Conservation (phyloP, 2,888 invertebrate genomes). For the Drosophila kambysellisi region DNA sequence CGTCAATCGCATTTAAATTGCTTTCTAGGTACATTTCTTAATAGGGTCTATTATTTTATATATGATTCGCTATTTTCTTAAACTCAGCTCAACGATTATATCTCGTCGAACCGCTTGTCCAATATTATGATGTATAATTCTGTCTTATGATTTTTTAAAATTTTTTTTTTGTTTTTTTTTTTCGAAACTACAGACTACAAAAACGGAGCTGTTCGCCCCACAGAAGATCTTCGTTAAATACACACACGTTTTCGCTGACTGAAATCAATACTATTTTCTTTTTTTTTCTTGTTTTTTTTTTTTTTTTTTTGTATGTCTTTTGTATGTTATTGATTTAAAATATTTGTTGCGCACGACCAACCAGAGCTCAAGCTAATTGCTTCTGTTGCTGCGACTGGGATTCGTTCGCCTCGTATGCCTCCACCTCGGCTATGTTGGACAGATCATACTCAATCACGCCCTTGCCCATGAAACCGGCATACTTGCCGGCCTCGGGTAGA, state of each 20-base stretch:
- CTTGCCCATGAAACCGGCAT: constrained; percentile 91
- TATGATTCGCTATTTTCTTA: constrained; percentile 23
- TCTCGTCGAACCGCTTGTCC: constrained; percentile 34
- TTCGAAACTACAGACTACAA: constrained; percentile 66
- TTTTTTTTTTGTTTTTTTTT: constrained; percentile 27
- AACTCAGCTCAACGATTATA: constrained; percentile 13
- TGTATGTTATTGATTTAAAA: constrained; percentile 50
- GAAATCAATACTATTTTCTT: constrained; percentile 64
- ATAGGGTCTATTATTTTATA: constrained; percentile 48
- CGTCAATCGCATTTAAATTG: constrained; percentile 79
- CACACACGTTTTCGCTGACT: constrained; percentile 30
- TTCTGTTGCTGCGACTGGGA: constrained; percentile 19
- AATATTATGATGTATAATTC: constrained; percentile 27
- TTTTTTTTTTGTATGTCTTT: constrained; percentile 16
- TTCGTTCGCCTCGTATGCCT: constrained; percentile 83
- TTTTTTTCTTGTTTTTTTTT: constrained; percentile 33
- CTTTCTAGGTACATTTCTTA: constrained; percentile 78
- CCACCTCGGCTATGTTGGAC: constrained; percentile 88
- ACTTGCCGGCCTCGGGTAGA: constrained; percentile 87
- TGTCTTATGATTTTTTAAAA: constrained; percentile 9
- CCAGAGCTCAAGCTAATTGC: constrained; percentile 45
- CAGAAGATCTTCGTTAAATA: constrained; percentile 47
- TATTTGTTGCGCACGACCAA: constrained; percentile 31
- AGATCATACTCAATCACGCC: constrained; percentile 91
- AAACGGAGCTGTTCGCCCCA: constrained; percentile 45